Base-by-base conservation (phyloP, 2,888 invertebrate genomes). In the Melinopterus prodromus region DNA sequence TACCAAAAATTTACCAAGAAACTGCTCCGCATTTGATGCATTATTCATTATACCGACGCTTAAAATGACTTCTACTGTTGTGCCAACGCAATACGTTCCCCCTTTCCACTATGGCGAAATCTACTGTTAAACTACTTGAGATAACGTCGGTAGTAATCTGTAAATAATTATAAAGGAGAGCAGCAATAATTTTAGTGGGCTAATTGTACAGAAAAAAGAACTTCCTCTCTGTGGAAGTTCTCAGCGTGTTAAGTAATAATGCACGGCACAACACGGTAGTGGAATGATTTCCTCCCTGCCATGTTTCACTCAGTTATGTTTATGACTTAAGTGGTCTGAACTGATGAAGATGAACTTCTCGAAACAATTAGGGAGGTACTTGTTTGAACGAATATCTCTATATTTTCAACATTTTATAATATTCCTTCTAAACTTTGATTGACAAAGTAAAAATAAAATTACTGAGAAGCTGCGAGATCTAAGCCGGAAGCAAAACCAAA, bases 101-200 rank as follows among this genome's bases (percentile, higher is more conserved):
- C 53, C 53, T 53, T 12, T 1, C 12, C 12, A 53, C 12, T 9
- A 53, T 53, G 53, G 53, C 53, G 53, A 53, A 53, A 53, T 53
- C 53, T 53, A 53, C 53, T 53, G 53, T 53, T 53, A 53, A 53
- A 53, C 53, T 53, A 53, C 53, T 53, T 9, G 53, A 53, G 53
- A 53, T 53, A 53, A 53, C 53, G 53, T 53, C 53, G 53, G 53
- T 12, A 53, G 53, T 53, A 53, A 53, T 53, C 53, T 53, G 53
- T 53, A 53, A 53, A 53, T 53, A 53, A 53, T 53, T 53, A 53
- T 53, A 53, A 53, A 53, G 53, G 53, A 53, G 53, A 53, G 12
- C 53, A 53, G 53, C 53, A 53, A 53, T 53, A 53, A 53, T 53
- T 53, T 53, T 53, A 53, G 53, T 53, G 53, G 53, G 53, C 53